Evolutionary conservation across 1,140 invertebrate genomes (phyloP).

Genomic region (Proctacanthus coquilletti): DNA sequence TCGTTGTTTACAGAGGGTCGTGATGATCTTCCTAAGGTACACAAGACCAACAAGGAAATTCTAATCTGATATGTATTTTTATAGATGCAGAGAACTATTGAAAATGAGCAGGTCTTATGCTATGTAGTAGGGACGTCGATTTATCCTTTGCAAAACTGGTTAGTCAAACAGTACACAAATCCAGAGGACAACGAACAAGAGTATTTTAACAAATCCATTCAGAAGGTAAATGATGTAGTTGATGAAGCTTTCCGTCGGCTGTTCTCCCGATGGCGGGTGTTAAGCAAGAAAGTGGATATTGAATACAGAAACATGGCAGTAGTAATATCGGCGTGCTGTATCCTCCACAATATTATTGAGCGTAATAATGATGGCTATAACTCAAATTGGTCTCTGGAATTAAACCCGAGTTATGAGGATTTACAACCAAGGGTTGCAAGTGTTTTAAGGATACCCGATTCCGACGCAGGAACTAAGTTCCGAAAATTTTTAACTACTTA

Average conservation of each 20-base stretch:
- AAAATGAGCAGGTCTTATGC: background rate
- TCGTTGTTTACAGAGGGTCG: background rate
- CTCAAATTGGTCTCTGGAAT: background rate
- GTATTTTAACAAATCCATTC: background rate
- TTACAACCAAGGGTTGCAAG: background rate
- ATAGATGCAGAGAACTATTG: background rate
- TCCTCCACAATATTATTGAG: background rate
- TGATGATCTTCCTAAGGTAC: background rate
- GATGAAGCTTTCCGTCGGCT: background rate
- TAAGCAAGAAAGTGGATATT: background rate
- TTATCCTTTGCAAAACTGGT: background rate
- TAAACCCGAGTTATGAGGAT: background rate
- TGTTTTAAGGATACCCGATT: background rate
- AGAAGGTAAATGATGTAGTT: background rate
- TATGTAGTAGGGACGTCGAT: background rate
- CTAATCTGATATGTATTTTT: background rate
- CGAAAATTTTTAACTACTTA: background rate
- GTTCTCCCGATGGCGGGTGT: background rate
- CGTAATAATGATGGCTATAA: background rate
- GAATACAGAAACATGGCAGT: background rate
- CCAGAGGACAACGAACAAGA: background rate
- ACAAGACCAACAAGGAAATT: background rate
- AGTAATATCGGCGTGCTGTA: background rate
- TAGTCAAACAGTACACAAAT: background rate
- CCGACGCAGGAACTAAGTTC: background rate